A percentile compares a stretch with the other conserved stretches of the same genome.
These are phyloP conservation scores for Scelioninae gen. 1 DNA, from an alignment of 2,888 invertebrate genomes.

Conservation along the genomic window DNA sequence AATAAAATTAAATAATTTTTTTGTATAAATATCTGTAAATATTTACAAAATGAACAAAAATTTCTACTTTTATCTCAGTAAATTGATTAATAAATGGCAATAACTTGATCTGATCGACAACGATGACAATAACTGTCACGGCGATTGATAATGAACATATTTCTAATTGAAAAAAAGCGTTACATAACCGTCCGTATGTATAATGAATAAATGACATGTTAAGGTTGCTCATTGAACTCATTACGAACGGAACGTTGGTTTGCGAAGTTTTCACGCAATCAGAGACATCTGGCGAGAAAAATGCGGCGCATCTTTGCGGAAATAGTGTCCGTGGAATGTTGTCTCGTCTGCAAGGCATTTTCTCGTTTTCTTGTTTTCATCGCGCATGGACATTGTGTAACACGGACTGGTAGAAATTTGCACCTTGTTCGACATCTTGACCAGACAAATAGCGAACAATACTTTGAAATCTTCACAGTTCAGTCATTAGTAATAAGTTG, in stretches of 20 bases:
- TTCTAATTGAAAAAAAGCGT: slow-evolving; percentile 1
- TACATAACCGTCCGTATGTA: neutral
- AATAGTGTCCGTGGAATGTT: slow-evolving; percentile 32
- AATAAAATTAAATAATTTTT: too few species aligned
- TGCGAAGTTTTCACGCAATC: slow-evolving; percentile 40
- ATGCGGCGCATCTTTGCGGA: slow-evolving; percentile 55
- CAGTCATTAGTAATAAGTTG: too few species aligned
- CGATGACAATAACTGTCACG: slow-evolving; percentile 14
- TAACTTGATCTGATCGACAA: neutral
- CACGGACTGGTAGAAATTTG: slow-evolving; percentile 19
- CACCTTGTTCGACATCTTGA: slow-evolving; percentile 38
- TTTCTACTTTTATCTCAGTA: neutral
- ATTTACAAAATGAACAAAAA: too few species aligned
- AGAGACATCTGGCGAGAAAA: slow-evolving; percentile 62
- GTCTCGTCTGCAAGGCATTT: slow-evolving; percentile 24
- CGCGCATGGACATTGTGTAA: slow-evolving; percentile 34
- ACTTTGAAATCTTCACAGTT: too few species aligned
- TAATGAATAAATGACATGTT: slow-evolving; percentile 13
- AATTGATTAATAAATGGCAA: slow-evolving; percentile 10
- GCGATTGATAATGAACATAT: neutral
- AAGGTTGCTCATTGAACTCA: slow-evolving; percentile 37
- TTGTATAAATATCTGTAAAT: too few species aligned
- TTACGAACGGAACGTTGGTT: slow-evolving; percentile 16
- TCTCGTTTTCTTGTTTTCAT: slow-evolving; percentile 41
- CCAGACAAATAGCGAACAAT: neutral